Evolutionary conservation across 2,797 vertebrate genomes (phyloP).

Genomic region (Leuciscus waleckii): DNA sequence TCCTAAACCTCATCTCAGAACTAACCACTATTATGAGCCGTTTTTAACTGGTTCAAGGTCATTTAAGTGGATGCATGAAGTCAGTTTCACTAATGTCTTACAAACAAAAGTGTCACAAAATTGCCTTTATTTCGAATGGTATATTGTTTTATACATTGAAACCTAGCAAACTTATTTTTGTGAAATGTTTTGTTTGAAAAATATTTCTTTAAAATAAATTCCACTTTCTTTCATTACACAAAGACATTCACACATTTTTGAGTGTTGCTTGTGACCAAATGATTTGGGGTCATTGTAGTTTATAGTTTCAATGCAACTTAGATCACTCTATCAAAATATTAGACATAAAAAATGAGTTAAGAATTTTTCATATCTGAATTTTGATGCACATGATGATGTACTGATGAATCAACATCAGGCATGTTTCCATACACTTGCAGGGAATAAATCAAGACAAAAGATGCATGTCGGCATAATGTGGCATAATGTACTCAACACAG

Average conservation of each 20-base stretch:
- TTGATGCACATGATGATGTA: background rate
- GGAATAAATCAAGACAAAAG: slow-evolving; percentile 8
- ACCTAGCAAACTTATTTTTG: background rate
- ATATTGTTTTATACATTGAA: background rate
- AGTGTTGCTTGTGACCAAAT: background rate
- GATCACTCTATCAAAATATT: background rate
- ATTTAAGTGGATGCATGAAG: background rate
- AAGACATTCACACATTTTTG: background rate
- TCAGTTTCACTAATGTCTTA: background rate
- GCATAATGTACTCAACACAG: background rate
- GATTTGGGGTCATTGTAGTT: background rate
- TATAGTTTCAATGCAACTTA: background rate
- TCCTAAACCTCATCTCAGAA: background rate
- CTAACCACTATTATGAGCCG: background rate
- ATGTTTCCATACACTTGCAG: background rate
- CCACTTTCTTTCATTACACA: background rate
- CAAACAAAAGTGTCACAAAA: background rate
- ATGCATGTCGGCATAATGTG: slow-evolving; percentile 10
- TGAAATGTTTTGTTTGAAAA: background rate
- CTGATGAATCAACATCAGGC: background rate
- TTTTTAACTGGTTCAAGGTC: background rate
- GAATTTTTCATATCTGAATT: background rate
- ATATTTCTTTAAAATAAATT: background rate
- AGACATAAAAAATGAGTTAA: background rate
- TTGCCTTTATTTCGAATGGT: background rate